phyloP scores from a whole-genome alignment of 2,888 invertebrate genomes.

The Periphyllus acericola region DNA sequence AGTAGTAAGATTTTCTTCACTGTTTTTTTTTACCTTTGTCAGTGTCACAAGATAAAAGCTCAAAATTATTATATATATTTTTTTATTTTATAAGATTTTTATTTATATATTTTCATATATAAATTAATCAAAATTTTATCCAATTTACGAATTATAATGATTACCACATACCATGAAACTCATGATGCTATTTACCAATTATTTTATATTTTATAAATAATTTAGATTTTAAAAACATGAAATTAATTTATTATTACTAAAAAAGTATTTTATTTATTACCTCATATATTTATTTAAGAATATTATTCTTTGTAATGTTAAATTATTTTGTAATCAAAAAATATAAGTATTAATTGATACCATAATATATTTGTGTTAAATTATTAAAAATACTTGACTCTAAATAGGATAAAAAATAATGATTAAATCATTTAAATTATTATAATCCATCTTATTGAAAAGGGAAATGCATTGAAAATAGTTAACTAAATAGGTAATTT shows the following conservation, averaged over 20 bases:
- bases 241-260: neutral
- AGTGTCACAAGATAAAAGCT: slow-evolving; percentile 1
- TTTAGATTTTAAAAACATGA: neutral
- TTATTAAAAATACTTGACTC: neutral
- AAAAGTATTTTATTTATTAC: neutral
- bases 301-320: neutral
- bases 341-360: neutral
- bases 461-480: neutral
- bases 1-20: neutral
- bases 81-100: neutral
- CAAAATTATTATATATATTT: slow-evolving; percentile 28
- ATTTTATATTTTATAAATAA: neutral
- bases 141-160: slow-evolving; percentile 24
- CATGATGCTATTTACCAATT: neutral
- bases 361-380: neutral
- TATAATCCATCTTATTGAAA: neutral
- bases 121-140: slow-evolving; percentile 1
- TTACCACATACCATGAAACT: slow-evolving; percentile 3
- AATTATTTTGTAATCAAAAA: neutral
- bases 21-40: neutral
- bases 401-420: neutral
- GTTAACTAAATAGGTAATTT: slow-evolving; percentile 18
- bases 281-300: neutral
- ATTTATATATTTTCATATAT: neutral
- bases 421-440: neutral